Percentiles rank a stretch among this genome's conserved stretches.
Evolutionary conservation across 1,140 invertebrate species (phyloP).

Genomic region (Eciton burchellii): DNA sequence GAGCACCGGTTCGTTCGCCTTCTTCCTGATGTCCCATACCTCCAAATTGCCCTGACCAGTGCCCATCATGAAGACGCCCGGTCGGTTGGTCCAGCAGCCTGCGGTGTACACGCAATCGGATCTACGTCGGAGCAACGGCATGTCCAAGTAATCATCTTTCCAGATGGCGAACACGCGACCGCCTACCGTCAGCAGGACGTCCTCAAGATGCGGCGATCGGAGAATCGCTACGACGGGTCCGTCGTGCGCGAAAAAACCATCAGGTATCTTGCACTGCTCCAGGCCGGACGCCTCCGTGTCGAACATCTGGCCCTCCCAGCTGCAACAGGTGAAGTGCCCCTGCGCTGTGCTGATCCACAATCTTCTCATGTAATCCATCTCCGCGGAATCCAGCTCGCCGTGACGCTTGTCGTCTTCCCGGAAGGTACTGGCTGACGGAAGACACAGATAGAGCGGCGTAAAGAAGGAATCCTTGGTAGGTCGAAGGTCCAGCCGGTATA

Average conservation of each 20-base stretch:
- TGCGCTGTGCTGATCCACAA: constrained; percentile 74
- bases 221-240: constrained; percentile 87
- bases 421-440: constrained; percentile 12
- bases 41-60: constrained; percentile 86
- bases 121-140: constrained; percentile 86
- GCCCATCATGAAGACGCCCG: constrained; percentile 85
- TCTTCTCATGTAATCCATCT: constrained; percentile 38
- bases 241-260: constrained; percentile 87
- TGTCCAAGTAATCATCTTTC: constrained; percentile 84
- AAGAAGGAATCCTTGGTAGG: background rate
- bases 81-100: constrained; percentile 85
- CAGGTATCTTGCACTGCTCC: constrained; percentile 82
- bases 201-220: constrained; percentile 86
- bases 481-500: constrained; percentile 35
- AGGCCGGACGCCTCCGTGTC: constrained; percentile 85
- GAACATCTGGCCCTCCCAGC: constrained; percentile 87
- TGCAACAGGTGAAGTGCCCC: constrained; percentile 85
- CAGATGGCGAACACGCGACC: constrained; percentile 87
- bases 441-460: constrained; percentile 26
- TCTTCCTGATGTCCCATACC: constrained; percentile 85
- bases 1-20: constrained; percentile 70
- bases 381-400: constrained; percentile 7
- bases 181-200: constrained; percentile 87
- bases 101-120: constrained; percentile 83
- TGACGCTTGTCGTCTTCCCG: background rate